phyloP scores from a whole-genome alignment of 2,797 vertebrate species.

The Labeo calbasu region DNA sequence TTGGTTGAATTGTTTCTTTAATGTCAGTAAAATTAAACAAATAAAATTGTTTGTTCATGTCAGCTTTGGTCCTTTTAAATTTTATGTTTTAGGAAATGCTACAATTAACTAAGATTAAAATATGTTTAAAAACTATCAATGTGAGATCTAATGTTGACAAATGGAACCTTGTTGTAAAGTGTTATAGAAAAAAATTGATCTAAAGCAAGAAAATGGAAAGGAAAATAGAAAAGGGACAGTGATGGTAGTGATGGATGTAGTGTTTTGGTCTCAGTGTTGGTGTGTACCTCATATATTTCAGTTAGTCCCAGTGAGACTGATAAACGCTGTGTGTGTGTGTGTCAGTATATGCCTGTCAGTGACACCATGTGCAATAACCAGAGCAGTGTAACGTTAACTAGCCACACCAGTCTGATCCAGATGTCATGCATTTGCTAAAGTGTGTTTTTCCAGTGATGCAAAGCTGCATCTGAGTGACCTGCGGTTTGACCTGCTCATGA shows the following conservation, averaged over 20 bases:
- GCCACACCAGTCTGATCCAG: background rate
- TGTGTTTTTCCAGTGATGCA: background rate
- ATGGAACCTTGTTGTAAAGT: background rate
- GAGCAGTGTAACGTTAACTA: background rate
- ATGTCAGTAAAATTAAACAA: too few relatives aligned
- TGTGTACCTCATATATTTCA: constrained; percentile 53
- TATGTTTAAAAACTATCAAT: background rate
- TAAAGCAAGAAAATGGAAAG: background rate
- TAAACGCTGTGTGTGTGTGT: background rate
- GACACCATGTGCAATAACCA: background rate
- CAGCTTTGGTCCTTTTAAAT: background rate
- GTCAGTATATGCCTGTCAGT: background rate
- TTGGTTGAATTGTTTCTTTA: too few relatives aligned
- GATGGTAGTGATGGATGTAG: constrained; percentile 19
- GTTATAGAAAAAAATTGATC: background rate
- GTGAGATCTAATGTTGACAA: background rate
- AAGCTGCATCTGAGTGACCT: background rate
- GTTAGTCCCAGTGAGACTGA: constrained; percentile 46
- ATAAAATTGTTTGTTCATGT: too few relatives aligned
- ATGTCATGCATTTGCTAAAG: background rate
- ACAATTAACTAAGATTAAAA: too few relatives aligned
- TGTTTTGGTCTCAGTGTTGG: background rate
- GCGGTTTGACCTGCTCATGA: background rate
- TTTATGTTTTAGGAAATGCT: background rate
- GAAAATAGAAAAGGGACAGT: constrained; percentile 7